Base-by-base conservation (phyloP, 2,113 vertebrate species). In the Cottus gobio region DNA sequence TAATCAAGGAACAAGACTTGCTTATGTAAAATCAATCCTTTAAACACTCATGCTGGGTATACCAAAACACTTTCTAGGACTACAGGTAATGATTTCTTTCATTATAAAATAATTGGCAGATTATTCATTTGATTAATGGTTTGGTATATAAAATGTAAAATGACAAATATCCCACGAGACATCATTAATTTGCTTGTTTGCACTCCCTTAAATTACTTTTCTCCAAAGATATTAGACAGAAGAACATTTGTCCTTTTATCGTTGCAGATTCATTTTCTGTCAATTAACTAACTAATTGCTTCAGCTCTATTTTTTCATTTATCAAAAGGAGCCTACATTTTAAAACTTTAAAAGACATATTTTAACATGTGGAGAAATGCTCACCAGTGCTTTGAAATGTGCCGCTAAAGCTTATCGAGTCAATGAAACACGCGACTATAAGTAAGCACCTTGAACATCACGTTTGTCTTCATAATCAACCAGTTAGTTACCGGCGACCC, bases 41-140 rank as follows among this genome's bases (percentile, higher is more conserved):
- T 63, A 3, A 42, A 15, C 7, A 44, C 18, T 2, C 36, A 5
- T 4, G 39, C 64, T 44, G 4, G 7, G 42, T 31, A 46, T 30
- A 50, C 28, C 34, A 31, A 24, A 56, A 56, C 52, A 24, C 26
- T 28, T 62, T 8, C 13, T 8, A 13, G 6, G 24, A 24, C 37
- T 11, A 2, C 39, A 66, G 20, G 39, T 28, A 20, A 66, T 28
- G n/a, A 36, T 46, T 39, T 18, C 28, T 3, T 46, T 46, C 16
- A 66, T 46, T 44, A 66, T 46, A 16, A 44, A 66, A 44, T 44
- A 65, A 44, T 65, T 44, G 39, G 63, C 37, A 18, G 15, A 39
- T 24, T n/a, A 16, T 63, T 7, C 7, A 39, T 3, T 64, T 64
- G 36, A 42, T 42, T 26, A 16, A 65, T 39, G 12, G 11, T 39